phyloP scores from a whole-genome alignment of 2,113 vertebrate species.

The Notarius quadriscutis region DNA sequence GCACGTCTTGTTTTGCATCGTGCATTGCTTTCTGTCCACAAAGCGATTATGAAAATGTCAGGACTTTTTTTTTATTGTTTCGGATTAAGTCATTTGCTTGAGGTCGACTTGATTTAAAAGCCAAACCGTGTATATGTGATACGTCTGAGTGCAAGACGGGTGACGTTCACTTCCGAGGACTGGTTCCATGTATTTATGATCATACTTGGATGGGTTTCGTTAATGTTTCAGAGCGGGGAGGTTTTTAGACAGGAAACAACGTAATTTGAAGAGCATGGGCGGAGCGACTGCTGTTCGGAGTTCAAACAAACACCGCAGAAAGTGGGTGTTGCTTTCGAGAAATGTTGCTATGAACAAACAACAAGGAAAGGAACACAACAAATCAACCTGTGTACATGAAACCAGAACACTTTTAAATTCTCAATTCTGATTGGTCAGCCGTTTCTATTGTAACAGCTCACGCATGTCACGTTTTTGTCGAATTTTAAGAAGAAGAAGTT shows the following conservation, averaged over 20 bases:
- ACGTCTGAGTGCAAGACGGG: not conserved
- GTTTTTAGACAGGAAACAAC: not conserved
- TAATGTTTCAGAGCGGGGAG: not conserved
- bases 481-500: no score
- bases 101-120: slow-evolving; percentile 18
- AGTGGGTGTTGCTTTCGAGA: not conserved
- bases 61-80: not conserved
- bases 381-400: not conserved
- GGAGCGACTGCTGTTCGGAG: not conserved
- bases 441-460: not conserved
- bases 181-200: not conserved
- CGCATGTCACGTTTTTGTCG: no score
- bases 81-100: slow-evolving; percentile 13
- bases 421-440: not conserved
- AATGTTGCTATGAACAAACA: not conserved
- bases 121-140: slow-evolving; percentile 3
- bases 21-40: not conserved
- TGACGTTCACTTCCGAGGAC: not conserved
- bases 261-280: not conserved
- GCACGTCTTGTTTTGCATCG: not conserved
- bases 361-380: not conserved
- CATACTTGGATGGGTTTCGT: not conserved
- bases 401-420: not conserved
- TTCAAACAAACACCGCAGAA: not conserved
- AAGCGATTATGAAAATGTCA: slow-evolving; percentile 6